Evolutionary conservation across 2,113 vertebrate genomes (phyloP), one percentile per base, ranked within the genome.

Genomic region (Panurus biarmicus): DNA sequence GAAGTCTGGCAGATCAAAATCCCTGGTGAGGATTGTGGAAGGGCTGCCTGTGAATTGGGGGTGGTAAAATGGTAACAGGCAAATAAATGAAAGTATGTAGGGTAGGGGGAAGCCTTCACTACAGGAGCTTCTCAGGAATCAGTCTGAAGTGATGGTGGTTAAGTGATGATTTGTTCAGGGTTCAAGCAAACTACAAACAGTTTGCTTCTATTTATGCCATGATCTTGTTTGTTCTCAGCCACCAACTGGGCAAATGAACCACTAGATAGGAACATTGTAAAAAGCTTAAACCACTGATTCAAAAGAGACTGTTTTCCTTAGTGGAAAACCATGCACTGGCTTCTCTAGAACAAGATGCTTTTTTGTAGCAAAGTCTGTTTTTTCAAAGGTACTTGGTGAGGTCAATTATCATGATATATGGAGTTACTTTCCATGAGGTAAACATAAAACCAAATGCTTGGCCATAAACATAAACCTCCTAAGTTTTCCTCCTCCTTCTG

Each of bases 371-470:
- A 62, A 89, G 36, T 26, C 35, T 73, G 60, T 38, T 84, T 74
- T 75, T 83, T 1, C 42, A 29, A 76, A 80, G 79, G 62, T 40
- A 91, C 33, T 93, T 77, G n/a, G 44, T 62, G 60, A 94, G 92
- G 86, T 93, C 86, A 91, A 58, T 94, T 93, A 70, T 67, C 26
- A 53, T 73, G 77, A 94, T 79, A 69, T 71, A 87, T 17, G 10
- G 75, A 87, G 67, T 85, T 72, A 53, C 71, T 72, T 93, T 86
- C 51, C 67, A 53, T 56, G 61, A 89, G 62, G 90, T 83, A 91
- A 95, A 89, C 71, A 87, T 94, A 95, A 95, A 96, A 51, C 33
- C 71, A 96, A 92, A 89, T 78, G 71, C 57, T 65, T 79, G 87
- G 71, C 85, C 11, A 14, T 91, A 95, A 95, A 96, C 71, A 48